Percentiles rank a stretch among this genome's conserved stretches.
phyloP scores from a whole-genome alignment of 2,113 vertebrate genomes.

The Thermophis baileyi region DNA sequence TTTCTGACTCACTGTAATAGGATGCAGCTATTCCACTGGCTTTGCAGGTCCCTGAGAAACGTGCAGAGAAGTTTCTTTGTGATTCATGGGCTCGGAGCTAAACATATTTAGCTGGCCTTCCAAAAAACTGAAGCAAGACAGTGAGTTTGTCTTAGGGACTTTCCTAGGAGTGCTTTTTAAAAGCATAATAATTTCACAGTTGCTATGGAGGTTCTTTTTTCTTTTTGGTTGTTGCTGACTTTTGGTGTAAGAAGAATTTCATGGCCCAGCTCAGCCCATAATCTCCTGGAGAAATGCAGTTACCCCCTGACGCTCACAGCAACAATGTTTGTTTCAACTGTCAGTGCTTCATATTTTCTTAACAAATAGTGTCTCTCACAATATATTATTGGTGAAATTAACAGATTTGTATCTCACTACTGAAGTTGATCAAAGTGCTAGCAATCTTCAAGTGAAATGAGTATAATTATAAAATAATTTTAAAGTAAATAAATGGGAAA shows the following conservation, averaged over 20 bases:
- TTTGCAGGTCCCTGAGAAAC: slow-evolving; percentile 23
- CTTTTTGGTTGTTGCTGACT: neutral
- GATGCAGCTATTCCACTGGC: neutral
- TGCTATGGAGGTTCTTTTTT: neutral
- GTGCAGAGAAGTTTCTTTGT: neutral
- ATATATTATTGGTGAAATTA: neutral
- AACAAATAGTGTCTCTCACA: neutral
- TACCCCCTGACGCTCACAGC: neutral
- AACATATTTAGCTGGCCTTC: neutral
- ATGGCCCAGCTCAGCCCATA: neutral
- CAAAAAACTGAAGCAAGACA: neutral
- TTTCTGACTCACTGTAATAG: slow-evolving; percentile 16
- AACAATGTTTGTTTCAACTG: neutral
- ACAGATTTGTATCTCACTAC: neutral
- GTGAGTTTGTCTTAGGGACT: neutral
- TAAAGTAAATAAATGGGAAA: neutral
- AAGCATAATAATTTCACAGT: neutral
- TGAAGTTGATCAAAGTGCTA: neutral
- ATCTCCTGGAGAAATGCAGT: neutral
- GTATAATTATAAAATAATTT: neutral
- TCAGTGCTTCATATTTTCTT: neutral
- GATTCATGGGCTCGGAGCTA: slow-evolving; percentile 9
- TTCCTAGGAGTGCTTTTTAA: neutral
- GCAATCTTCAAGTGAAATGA: neutral
- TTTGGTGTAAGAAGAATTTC: neutral